Evolutionary conservation across 2,888 invertebrate species (phyloP).

Genomic region (Chesias legatella): DNA sequence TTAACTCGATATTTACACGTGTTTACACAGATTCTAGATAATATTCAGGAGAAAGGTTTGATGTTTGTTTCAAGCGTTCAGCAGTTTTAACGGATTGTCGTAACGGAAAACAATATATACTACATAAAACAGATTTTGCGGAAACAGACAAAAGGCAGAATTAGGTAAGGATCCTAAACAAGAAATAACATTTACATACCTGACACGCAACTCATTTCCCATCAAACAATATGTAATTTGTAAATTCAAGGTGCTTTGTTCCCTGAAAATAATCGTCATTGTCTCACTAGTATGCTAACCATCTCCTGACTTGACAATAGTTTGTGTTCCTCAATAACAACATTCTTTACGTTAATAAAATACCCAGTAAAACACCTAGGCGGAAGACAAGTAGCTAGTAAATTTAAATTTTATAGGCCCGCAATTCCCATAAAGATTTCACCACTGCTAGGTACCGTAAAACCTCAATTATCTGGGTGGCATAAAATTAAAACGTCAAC

Average conservation of each 20-base stretch:
- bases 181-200: no score
- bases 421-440: slow-evolving; percentile 44
- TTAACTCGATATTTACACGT: neutral
- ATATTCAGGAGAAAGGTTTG: no score
- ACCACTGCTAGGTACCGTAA: slow-evolving; percentile 50
- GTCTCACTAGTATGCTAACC: slow-evolving; percentile 30
- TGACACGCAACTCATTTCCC: slow-evolving; percentile 3
- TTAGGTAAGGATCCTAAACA: no score
- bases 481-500: slow-evolving; percentile 68
- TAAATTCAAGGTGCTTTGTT: slow-evolving; percentile 22
- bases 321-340: slow-evolving; percentile 21
- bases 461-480: slow-evolving; percentile 61
- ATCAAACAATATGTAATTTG: slow-evolving; percentile 17
- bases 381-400: slow-evolving; percentile 25
- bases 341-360: slow-evolving; percentile 23
- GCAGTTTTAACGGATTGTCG: no score
- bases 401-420: slow-evolving; percentile 39
- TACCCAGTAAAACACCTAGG: slow-evolving; percentile 17
- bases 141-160: no score
- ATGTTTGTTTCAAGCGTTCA: no score
- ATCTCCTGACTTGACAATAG: slow-evolving; percentile 22
- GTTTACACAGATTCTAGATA: no score
- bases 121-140: no score
- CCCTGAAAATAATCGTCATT: slow-evolving; percentile 38
- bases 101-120: no score